Evolutionary conservation across 2,888 invertebrate species (phyloP), one percentile per base, ranked within the genome.

Genomic region (Catonia carolina): DNA sequence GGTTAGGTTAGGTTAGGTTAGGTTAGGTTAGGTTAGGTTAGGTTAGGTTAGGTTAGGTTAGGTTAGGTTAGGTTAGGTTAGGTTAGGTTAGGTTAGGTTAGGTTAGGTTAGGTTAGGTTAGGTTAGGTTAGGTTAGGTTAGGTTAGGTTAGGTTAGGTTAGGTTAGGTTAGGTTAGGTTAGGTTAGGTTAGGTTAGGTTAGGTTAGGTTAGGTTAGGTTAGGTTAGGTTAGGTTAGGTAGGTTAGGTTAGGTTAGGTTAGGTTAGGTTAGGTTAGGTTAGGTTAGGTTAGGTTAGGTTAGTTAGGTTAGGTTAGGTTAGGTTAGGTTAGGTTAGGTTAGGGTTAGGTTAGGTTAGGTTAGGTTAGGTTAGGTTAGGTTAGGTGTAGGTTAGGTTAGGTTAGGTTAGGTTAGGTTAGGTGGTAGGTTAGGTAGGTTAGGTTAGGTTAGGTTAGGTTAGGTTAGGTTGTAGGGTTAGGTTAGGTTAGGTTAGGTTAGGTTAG

Each of bases 1-100:
- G 53, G 53, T 56, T 53, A 42, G 53, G 56, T 53, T 56, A 56
- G 56, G 56, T 56, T 56, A 56, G 56, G 56, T 56, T 56, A 53
- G 53, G 56, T 52, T 56, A 53, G 53, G 52, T 52, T 47, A 33
- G 54, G 47, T 54, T 54, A 54, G 54, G 47, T 35, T 54, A 54
- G 54, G 54, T 56, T 53, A n/a, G n/a, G 53, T 52, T 56, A 54
- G 42, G 56, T 41, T 56, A 54, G 53, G 53, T 41, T 53, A 41
- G 41, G 55, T n/a, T 55, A 53, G 53, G 55, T 36, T 53, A 53
- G 53, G 55, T 50, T 55, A 53, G 53, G 55, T 50, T 52, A 53
- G 37, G 55, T 33, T 55, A 53, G 37, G 55, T 33, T 53, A 36
- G 37, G 55, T 33, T 55, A 36, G 12, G 52, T 50, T 55, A 39